phyloP scores from a whole-genome alignment of 2,797 vertebrate genomes.

The Sitta carolinensis region DNA sequence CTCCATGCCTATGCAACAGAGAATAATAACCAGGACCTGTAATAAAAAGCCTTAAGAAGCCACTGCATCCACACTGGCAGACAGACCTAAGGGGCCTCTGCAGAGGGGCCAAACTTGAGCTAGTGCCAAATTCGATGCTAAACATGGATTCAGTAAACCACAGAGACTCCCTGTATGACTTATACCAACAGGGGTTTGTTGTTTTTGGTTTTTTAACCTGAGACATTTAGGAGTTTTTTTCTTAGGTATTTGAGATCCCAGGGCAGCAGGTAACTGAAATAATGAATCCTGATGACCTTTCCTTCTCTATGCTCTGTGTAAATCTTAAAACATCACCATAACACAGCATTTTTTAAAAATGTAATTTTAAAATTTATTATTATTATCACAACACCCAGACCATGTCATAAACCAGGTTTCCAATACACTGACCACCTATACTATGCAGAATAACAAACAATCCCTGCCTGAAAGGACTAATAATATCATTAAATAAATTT shows the following conservation, averaged over 20 bases:
- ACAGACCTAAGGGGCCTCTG: neutral
- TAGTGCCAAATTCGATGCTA: neutral
- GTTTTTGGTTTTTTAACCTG: neutral
- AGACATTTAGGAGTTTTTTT: neutral
- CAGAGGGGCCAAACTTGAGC: neutral
- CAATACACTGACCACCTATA: neutral
- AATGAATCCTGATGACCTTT: neutral
- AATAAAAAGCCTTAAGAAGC: neutral
- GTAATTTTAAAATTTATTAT: neutral
- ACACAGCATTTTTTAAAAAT: neutral
- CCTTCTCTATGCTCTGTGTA: neutral
- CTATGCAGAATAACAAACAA: neutral
- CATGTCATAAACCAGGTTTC: neutral
- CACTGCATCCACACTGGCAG: neutral
- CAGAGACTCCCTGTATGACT: neutral
- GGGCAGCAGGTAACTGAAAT: neutral
- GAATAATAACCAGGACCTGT: neutral
- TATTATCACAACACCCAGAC: neutral
- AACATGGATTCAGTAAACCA: neutral
- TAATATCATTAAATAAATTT: neutral
- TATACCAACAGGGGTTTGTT: neutral
- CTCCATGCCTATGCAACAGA: neutral
- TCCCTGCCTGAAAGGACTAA: neutral
- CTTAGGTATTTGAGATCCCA: neutral
- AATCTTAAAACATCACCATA: neutral